Conservation (phyloP, 2,113 vertebrate species). For the Circaetus gallicus region DNA sequence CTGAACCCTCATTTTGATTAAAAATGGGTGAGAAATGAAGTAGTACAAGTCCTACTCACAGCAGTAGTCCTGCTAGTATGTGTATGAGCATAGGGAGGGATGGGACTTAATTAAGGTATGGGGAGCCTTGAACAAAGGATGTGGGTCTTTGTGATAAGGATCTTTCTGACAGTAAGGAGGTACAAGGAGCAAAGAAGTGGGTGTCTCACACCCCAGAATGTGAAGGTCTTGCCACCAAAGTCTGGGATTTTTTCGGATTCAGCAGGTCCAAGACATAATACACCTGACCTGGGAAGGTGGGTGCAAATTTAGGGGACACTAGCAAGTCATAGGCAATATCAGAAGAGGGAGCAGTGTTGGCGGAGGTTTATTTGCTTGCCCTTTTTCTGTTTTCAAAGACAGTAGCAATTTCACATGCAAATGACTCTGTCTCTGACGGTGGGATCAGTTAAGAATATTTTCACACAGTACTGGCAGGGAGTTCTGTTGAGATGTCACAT, state of each 20-base stretch:
- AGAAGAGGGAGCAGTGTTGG: neutral
- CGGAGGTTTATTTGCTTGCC: neutral
- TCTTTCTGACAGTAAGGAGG: neutral
- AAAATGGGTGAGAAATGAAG: neutral
- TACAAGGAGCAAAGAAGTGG: neutral
- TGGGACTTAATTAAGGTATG: neutral
- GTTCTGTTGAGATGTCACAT: conserved; percentile 54
- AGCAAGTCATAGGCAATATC: neutral
- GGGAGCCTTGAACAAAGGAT: neutral
- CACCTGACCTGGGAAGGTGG: neutral
- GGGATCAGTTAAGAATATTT: conserved; percentile 17
- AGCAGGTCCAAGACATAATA: neutral
- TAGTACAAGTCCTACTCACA: neutral
- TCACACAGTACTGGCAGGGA: conserved; percentile 20
- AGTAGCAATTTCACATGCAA: neutral
- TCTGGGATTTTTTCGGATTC: neutral
- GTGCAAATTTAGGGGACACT: neutral
- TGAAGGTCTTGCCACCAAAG: neutral
- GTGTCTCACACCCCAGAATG: fast-evolving
- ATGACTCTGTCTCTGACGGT: neutral
- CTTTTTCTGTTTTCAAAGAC: conserved; percentile 7
- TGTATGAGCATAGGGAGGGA: neutral
- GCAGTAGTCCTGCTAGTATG: neutral
- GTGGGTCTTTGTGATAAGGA: neutral
- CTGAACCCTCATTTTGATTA: neutral